Base-by-base conservation (phyloP, 2,797 vertebrate genomes). In the Ispidina lecontei region DNA sequence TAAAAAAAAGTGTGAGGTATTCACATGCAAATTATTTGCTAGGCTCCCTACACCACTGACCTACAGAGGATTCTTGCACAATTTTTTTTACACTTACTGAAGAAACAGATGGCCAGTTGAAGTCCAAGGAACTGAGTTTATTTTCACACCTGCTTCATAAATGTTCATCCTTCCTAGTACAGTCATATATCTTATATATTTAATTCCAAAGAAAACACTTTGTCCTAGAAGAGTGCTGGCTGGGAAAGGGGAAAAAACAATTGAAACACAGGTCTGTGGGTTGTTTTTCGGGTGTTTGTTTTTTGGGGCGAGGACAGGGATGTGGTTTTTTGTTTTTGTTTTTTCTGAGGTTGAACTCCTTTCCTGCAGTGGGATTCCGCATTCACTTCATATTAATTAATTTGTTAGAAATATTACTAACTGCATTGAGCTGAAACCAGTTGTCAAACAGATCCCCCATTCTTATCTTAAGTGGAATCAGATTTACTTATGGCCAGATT, bases 91-190 rank as follows among this genome's bases (percentile, higher is more conserved):
- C 26, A 52, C 7, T 51, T 26, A 54, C 2, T 68, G 41, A 55
- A 90, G 74, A 73, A 86, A 84, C 28, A 94, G 59, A 84, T 78
- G 86, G 60, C 52, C 44, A 41, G 56, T 90, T 94, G 31, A 81
- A 88, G 26, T 37, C 41, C 72, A 26, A 47, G 29, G 43, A 58
- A 80, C 14, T 1, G 1, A 87, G 31, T 25, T 60, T 58, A 43
- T 89, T 84, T 88, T 90, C 70, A 88, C 63, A 74, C 51, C 17
- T 93, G 60, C 12, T 84, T 87, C 46, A 33, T 35, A 51, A n/a
- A 43, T 55, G 26, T 76, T 83, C 54, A 21, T 6, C 14, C 5
- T 12, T 87, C 9, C n/a, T 75, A 67, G 44, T 28, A 13, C 29
- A 77, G 56, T 15, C 11, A 31, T 46, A 18, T 4, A 71, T 14